These are phyloP conservation scores for Urophycis tenuis DNA, from an alignment of 2,797 vertebrate species.

Conservation along the genomic window DNA sequence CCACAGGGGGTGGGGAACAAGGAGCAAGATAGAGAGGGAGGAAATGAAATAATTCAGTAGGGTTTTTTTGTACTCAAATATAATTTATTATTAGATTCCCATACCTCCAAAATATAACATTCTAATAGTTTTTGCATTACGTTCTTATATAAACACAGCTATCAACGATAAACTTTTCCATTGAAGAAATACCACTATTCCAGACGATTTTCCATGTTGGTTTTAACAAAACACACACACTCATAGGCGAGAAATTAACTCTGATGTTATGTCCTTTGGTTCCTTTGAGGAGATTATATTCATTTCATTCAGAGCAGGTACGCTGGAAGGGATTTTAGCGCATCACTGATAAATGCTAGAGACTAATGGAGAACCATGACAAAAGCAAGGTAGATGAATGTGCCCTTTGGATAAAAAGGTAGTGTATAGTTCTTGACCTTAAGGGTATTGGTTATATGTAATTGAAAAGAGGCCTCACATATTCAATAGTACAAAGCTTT, in stretches of 20 bases:
- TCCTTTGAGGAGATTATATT: not conserved
- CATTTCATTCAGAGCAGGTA: not conserved
- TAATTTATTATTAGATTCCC: not conserved
- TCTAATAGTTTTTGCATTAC: not conserved
- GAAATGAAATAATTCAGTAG: not conserved
- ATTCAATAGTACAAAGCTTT: not conserved
- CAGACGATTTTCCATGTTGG: not conserved
- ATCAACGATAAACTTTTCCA: not conserved
- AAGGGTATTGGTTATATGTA: not conserved
- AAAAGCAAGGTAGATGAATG: not conserved
- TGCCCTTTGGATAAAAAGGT: not conserved
- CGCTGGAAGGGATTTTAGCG: not conserved
- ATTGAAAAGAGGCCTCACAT: not conserved
- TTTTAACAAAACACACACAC: not conserved
- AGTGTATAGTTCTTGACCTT: not conserved
- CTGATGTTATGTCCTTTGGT: not conserved
- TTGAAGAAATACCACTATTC: not conserved
- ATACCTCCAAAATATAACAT: not conserved
- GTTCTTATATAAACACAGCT: not conserved
- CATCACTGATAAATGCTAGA: constrained; percentile 3
- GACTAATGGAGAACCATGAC: not conserved
- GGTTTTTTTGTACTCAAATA: not conserved
- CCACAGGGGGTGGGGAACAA: not conserved
- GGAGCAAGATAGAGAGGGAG: not conserved
- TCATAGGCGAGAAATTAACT: not conserved